Percentiles rank a stretch among this genome's conserved stretches.
phyloP scores from a whole-genome alignment of 2,113 vertebrate species.

The Myrmophylax atrothorax region DNA sequence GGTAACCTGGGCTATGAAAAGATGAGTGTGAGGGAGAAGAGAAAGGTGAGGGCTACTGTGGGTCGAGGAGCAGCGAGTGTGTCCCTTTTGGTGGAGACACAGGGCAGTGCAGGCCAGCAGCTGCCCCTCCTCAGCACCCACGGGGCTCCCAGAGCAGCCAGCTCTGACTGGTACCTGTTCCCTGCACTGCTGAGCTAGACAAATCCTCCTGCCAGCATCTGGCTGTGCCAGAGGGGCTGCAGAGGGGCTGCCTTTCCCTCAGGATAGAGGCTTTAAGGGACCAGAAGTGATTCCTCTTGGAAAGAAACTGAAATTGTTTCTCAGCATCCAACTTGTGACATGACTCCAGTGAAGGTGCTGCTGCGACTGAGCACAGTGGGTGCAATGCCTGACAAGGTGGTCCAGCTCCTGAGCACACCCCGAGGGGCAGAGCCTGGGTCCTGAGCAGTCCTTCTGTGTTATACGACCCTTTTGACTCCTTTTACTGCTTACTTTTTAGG shows the following conservation, averaged over 20 bases:
- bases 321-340: not conserved
- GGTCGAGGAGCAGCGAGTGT: not conserved
- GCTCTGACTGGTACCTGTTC: rapidly evolving
- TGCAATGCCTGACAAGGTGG: not conserved
- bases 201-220: not conserved
- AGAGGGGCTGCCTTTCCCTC: not conserved
- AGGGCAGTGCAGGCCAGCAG: not conserved
- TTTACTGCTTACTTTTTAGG: not conserved
- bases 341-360: not conserved
- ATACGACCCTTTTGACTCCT: rapidly evolving
- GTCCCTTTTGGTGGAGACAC: not conserved
- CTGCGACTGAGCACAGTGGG: rapidly evolving
- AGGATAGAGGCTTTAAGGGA: rapidly evolving
- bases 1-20: not conserved
- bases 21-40: rapidly evolving
- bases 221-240: not conserved
- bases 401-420: not conserved
- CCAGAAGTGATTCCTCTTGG: not conserved
- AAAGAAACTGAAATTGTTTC: not conserved
- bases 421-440: not conserved
- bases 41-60: not conserved
- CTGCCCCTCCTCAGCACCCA: rapidly evolving
- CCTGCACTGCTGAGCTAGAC: not conserved
- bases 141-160: not conserved
- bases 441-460: not conserved